Conservation (phyloP, 2,888 invertebrate genomes). For the Hermaeophaga mercurialis region DNA sequence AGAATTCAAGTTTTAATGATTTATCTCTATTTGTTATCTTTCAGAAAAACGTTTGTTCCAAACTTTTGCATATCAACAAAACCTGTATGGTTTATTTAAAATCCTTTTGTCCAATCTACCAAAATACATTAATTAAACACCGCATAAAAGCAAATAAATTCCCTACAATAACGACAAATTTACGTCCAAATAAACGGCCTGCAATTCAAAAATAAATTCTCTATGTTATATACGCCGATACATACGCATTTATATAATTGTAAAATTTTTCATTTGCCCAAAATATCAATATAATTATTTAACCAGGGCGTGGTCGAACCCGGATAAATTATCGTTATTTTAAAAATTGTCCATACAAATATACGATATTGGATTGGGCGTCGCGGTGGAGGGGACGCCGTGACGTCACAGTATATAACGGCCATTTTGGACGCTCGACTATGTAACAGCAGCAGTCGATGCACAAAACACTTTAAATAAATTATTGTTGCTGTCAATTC, state of each 20-base stretch:
- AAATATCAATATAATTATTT: constrained; percentile 39
- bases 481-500: constrained; percentile 36
- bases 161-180: constrained; percentile 29
- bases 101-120: too few species aligned
- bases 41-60: too few species aligned
- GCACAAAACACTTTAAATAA: constrained; percentile 38
- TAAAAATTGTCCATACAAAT: constrained; percentile 37
- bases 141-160: constrained; percentile 26
- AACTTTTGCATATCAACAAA: too few species aligned
- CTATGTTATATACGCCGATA: constrained; percentile 26
- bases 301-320: constrained; percentile 34
- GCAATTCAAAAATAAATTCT: constrained; percentile 9
- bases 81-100: too few species aligned
- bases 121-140: too few species aligned
- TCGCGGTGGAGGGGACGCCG: constrained; percentile 33
- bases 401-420: constrained; percentile 42
- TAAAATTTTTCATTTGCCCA: constrained; percentile 21
- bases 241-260: constrained; percentile 30
- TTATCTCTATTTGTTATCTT: too few species aligned
- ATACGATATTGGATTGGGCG: constrained; percentile 37
- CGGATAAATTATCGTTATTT: constrained; percentile 35
- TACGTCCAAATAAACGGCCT: constrained; percentile 24
- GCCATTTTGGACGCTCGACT: constrained; percentile 42
- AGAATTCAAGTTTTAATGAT: too few species aligned
- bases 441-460: constrained; percentile 34